These are phyloP conservation scores for Hystrix brachyura DNA, from an alignment of 2,113 vertebrate species.

Conservation along the genomic window DNA sequence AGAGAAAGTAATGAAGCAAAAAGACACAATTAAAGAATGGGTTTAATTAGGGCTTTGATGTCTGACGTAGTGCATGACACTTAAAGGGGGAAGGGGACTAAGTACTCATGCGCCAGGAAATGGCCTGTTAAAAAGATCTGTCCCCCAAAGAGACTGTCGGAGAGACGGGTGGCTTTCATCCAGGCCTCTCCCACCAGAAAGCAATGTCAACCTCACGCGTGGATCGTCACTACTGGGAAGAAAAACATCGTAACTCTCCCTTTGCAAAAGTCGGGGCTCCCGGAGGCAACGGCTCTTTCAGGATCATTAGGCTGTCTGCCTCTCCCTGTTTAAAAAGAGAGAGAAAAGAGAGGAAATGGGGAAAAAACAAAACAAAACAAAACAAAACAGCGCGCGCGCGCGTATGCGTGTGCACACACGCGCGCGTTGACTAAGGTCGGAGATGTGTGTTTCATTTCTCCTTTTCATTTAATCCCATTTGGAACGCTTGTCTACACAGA, in stretches of 20 bases:
- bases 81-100: constrained; percentile 66
- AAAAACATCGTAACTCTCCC: background rate
- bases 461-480: constrained; percentile 69
- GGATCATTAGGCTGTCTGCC: background rate
- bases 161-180: background rate
- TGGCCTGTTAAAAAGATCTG: constrained; percentile 84
- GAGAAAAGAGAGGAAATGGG: no score
- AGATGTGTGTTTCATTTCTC: constrained; percentile 59
- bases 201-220: background rate
- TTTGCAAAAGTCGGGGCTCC: background rate
- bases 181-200: background rate
- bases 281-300: background rate
- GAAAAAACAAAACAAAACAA: no score
- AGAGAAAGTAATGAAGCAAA: constrained; percentile 87
- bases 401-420: background rate
- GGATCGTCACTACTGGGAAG: background rate
- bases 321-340: background rate
- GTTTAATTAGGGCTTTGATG: constrained; percentile 93
- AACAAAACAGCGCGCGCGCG: background rate
- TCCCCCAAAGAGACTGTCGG: background rate
- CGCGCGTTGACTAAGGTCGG: background rate
- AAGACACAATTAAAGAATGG: constrained; percentile 92
- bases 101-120: background rate
- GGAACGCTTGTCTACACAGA: constrained; percentile 62
- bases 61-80: constrained; percentile 88